Percentiles rank a stretch among this genome's conserved stretches.
phyloP scores from a whole-genome alignment of 1,140 invertebrate species.

The Drosophila melanica region DNA sequence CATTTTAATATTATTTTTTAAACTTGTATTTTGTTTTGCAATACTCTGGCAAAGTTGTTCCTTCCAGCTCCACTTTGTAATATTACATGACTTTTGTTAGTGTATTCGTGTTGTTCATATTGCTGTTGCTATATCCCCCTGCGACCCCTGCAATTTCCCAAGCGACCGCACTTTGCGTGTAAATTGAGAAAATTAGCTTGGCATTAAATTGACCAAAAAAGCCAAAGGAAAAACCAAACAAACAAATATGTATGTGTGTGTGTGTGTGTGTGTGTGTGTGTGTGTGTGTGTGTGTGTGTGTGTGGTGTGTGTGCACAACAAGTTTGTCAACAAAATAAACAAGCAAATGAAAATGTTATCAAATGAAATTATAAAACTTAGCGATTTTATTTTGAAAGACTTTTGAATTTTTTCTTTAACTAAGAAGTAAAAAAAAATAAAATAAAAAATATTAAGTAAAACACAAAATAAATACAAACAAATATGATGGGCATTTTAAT shows the following conservation, averaged over 20 bases:
- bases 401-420: not conserved
- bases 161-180: conserved; percentile 31
- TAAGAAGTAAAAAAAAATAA: not conserved
- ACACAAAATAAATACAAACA: too few species aligned
- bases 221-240: conserved; percentile 6
- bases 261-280: not conserved
- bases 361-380: conserved; percentile 24
- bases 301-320: too few species aligned
- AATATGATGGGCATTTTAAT: too few species aligned
- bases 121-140: not conserved
- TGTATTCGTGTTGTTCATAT: not conserved
- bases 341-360: conserved; percentile 29
- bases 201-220: conserved; percentile 36
- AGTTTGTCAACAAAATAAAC: conserved; percentile 14
- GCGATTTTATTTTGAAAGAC: conserved; percentile 22
- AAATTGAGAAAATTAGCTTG: conserved; percentile 57
- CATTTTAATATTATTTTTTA: conserved; percentile 4
- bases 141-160: not conserved
- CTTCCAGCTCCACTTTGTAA: conserved; percentile 2
- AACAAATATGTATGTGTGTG: not conserved
- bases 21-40: conserved; percentile 1
- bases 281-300: too few species aligned
- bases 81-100: conserved; percentile 17
- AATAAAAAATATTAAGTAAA: too few species aligned
- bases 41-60: conserved; percentile 30